Evolutionary conservation across 2,113 vertebrate species (phyloP).

Genomic region (Plecotus auritus): DNA sequence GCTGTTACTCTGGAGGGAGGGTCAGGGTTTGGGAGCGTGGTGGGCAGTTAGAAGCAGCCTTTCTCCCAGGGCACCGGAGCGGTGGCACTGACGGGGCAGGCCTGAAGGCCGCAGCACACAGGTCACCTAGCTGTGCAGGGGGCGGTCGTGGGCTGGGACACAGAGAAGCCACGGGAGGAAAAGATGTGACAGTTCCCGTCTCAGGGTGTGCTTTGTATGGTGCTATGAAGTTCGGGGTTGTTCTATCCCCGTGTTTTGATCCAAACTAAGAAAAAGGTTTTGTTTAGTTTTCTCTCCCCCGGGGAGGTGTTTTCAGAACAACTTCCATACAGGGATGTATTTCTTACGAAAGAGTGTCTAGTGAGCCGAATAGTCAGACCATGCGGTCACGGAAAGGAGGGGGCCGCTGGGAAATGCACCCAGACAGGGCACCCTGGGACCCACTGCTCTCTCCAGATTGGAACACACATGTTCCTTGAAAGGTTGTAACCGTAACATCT

Average conservation of each 20-base stretch:
- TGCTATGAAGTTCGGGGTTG: not conserved
- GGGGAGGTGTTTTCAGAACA: not conserved
- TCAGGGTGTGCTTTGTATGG: not conserved
- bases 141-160: rapidly evolving
- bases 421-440: not conserved
- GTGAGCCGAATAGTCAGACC: not conserved
- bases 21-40: too few relatives aligned
- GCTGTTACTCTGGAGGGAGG: not conserved
- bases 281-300: not conserved
- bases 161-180: not conserved
- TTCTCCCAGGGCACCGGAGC: not conserved
- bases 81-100: not conserved
- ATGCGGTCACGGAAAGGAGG: not conserved
- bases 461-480: not conserved
- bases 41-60: not conserved
- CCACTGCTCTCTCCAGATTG: not conserved
- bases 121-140: too few relatives aligned
- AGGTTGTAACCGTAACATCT: not conserved
- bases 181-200: rapidly evolving
- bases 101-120: too few relatives aligned
- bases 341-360: not conserved
- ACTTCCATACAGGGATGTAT: not conserved
- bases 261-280: not conserved
- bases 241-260: not conserved
- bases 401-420: not conserved